Evolutionary conservation across 2,113 vertebrate species (phyloP).

Genomic region (Centropus unirufus): DNA sequence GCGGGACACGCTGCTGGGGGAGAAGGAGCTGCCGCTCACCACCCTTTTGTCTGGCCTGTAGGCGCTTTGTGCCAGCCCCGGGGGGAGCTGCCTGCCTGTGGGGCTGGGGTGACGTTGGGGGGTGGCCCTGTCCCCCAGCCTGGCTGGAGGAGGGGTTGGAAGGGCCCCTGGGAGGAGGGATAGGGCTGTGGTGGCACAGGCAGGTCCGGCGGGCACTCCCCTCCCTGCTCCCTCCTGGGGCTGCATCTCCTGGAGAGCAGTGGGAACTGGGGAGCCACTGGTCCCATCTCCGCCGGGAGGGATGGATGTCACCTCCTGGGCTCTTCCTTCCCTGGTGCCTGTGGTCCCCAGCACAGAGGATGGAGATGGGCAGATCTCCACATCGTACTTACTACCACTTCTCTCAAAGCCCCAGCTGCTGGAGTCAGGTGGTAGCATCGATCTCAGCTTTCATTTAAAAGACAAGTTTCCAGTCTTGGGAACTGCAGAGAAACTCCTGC

Average conservation of each 20-base stretch:
- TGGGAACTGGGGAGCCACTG: neutral
- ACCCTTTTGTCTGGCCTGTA: constrained; percentile 82
- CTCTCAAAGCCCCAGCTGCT: neutral
- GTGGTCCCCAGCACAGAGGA: neutral
- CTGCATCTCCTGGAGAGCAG: neutral
- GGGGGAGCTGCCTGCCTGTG: neutral
- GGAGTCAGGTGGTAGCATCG: neutral
- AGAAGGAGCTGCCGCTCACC: constrained; percentile 87
- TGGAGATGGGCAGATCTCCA: constrained; percentile 11
- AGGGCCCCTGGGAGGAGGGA: neutral
- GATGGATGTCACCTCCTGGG: neutral
- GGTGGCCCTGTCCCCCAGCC: neutral
- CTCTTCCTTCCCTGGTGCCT: neutral
- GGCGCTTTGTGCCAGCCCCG: neutral
- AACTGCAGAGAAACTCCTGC: neutral
- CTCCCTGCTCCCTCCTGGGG: neutral
- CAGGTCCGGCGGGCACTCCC: neutral
- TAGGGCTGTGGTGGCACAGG: neutral
- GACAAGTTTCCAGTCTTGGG: neutral
- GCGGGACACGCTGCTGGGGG: constrained; percentile 91
- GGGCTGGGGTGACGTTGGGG: neutral
- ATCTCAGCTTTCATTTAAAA: neutral
- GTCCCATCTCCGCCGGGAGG: neutral
- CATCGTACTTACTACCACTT: neutral
- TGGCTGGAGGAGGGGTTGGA: neutral